These are phyloP conservation scores for Erpornis zantholeuca DNA, from an alignment of 2,113 vertebrate genomes.

Conservation along the genomic window DNA sequence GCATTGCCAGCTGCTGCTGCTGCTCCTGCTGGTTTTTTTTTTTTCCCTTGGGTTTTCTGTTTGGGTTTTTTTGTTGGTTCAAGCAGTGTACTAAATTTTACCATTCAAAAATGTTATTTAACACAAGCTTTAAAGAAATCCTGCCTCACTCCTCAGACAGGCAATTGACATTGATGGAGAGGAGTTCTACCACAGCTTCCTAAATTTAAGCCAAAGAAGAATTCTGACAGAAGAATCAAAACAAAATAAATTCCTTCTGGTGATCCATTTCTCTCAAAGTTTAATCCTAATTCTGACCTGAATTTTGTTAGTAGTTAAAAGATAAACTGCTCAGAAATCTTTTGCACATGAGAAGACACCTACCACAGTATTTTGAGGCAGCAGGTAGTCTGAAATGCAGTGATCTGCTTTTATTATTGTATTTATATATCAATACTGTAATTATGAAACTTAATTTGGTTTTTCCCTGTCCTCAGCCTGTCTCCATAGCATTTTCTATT, in stretches of 20 bases:
- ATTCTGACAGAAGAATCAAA: neutral
- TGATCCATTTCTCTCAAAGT: neutral
- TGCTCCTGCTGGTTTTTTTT: neutral
- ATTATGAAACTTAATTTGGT: neutral
- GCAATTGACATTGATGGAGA: fast-evolving
- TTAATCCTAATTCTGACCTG: neutral
- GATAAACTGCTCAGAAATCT: neutral
- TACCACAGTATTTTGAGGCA: neutral
- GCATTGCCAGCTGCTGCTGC: neutral
- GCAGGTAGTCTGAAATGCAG: neutral
- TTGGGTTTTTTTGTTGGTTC: neutral
- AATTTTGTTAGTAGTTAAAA: neutral
- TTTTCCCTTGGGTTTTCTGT: neutral
- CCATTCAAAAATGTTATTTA: neutral
- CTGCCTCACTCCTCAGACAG: neutral
- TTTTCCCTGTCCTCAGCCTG: neutral
- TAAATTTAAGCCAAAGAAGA: neutral
- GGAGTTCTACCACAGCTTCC: neutral
- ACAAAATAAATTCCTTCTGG: neutral
- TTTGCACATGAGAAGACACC: neutral
- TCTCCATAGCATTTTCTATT: neutral
- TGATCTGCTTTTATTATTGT: neutral
- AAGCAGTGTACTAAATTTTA: neutral
- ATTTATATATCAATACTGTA: neutral
- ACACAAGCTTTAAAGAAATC: neutral